Conservation (phyloP, 2,888 invertebrate genomes). For the Laothoe populi region DNA sequence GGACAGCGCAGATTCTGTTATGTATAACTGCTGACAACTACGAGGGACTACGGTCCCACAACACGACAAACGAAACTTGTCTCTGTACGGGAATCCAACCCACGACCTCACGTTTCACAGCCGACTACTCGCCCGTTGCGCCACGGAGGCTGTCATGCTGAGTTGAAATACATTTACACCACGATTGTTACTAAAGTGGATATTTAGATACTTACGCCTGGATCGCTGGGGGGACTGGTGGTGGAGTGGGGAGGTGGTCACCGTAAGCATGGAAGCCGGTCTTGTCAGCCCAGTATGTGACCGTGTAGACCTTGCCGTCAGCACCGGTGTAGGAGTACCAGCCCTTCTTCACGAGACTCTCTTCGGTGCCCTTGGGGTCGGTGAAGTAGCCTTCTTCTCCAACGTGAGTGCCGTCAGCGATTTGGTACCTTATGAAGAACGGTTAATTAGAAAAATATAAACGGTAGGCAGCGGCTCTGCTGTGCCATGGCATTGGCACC, state of each 20-base stretch:
- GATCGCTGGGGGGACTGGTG: conserved; percentile 67
- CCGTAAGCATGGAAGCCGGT: conserved; percentile 78
- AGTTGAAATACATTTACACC: too few relatives aligned
- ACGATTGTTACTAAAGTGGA: too few relatives aligned
- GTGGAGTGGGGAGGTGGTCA: conserved; percentile 75
- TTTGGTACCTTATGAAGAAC: conserved; percentile 63
- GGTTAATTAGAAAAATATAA: not conserved
- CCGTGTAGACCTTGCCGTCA: conserved; percentile 75
- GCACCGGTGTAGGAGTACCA: conserved; percentile 74
- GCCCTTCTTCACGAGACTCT: conserved; percentile 76
- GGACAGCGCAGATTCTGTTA: too few relatives aligned
- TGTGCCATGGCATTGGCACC: too few relatives aligned
- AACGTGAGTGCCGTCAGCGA: conserved; percentile 76
- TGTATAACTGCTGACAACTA: too few relatives aligned
- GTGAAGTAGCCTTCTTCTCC: conserved; percentile 73
- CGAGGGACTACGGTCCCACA: too few relatives aligned
- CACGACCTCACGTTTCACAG: too few relatives aligned
- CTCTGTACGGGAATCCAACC: too few relatives aligned
- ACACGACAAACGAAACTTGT: too few relatives aligned
- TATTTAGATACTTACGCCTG: conserved; percentile 67
- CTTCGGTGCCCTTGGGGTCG: conserved; percentile 63
- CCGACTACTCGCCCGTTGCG: too few relatives aligned
- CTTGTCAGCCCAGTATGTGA: conserved; percentile 76
- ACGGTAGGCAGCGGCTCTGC: too few relatives aligned
- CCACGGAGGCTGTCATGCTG: too few relatives aligned